These are phyloP conservation scores for Folsomia candida DNA, from an alignment of 2,888 invertebrate species.

Conservation along the genomic window DNA sequence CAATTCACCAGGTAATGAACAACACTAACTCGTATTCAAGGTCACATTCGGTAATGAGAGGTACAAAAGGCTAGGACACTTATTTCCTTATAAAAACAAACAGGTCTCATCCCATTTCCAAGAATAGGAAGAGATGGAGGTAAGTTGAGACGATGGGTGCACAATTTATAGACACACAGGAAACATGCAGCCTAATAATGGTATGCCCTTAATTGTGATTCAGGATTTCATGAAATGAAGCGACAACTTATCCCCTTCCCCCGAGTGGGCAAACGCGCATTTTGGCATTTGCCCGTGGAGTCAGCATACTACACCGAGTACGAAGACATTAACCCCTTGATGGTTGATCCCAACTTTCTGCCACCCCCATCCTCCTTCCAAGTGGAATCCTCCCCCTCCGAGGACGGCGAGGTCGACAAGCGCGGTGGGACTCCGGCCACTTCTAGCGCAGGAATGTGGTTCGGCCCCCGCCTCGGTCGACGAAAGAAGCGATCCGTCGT, in stretches of 20 bases:
- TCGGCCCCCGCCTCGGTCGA: constrained; percentile 66
- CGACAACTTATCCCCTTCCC: constrained; percentile 51
- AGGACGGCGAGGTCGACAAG: constrained; percentile 43
- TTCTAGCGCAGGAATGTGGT: constrained; percentile 60
- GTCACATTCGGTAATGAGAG: no score
- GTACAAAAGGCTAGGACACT: constrained; percentile 23
- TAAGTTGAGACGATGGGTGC: constrained; percentile 8
- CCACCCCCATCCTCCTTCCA: constrained; percentile 4
- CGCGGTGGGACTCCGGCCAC: constrained; percentile 26
- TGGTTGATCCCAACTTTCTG: constrained; percentile 17
- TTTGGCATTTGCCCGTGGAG: constrained; percentile 41
- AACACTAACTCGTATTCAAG: no score
- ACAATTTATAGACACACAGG: not conserved
- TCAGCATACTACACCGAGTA: constrained; percentile 39
- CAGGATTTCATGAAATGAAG: constrained; percentile 48
- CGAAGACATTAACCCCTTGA: constrained; percentile 34
- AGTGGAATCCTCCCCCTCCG: constrained; percentile 8
- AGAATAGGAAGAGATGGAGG: constrained; percentile 45
- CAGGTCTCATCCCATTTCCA: constrained; percentile 48
- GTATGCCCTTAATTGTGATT: not conserved
- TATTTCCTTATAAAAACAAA: no score
- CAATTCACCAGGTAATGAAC: constrained; percentile 37
- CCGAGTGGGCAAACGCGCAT: constrained; percentile 49
- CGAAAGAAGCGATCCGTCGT: constrained; percentile 52
- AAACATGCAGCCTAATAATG: not conserved